phyloP scores from a whole-genome alignment of 1,140 invertebrate genomes.

The Trichoplusia ni region DNA sequence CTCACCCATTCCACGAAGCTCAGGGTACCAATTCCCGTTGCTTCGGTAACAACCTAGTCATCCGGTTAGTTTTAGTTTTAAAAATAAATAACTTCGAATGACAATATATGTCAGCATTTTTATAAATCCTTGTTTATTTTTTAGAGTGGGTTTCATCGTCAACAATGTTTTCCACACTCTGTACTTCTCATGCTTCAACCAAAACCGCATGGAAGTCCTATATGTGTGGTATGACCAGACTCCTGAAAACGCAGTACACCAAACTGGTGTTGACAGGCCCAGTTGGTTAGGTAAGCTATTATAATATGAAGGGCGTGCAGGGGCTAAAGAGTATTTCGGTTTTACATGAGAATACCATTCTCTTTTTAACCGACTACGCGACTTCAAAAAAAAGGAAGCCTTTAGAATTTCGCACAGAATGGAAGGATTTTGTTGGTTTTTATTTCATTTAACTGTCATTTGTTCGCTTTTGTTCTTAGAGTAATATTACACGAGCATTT shows the following conservation, averaged over 20 bases:
- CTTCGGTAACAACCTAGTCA: conserved; percentile 62
- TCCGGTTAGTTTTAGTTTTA: conserved; percentile 52
- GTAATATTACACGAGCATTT: too few relatives aligned
- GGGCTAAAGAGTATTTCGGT: too few relatives aligned
- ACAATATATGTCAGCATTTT: too few relatives aligned
- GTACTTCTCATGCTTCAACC: conserved; percentile 71
- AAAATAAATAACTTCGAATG: too few relatives aligned
- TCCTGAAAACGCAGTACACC: conserved; percentile 55
- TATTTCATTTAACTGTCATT: too few relatives aligned
- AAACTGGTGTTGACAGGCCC: conserved; percentile 63
- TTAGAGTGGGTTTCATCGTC: conserved; percentile 64
- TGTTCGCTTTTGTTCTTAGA: too few relatives aligned
- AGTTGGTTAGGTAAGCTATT: conserved; percentile 62
- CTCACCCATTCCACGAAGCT: conserved; percentile 54
- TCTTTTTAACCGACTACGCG: too few relatives aligned
- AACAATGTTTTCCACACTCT: conserved; percentile 58
- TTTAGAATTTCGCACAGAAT: too few relatives aligned
- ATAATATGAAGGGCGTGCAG: not conserved
- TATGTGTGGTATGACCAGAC: conserved; percentile 68
- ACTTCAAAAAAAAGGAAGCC: too few relatives aligned
- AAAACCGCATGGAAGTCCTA: conserved; percentile 62
- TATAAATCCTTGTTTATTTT: conserved; percentile 16
- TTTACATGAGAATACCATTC: too few relatives aligned
- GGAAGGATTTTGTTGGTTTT: too few relatives aligned
- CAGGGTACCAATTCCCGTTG: conserved; percentile 54